Percentiles rank a stretch among this genome's conserved stretches.
phyloP scores from a whole-genome alignment of 2,888 invertebrate genomes.

The Lasius platythorax region DNA sequence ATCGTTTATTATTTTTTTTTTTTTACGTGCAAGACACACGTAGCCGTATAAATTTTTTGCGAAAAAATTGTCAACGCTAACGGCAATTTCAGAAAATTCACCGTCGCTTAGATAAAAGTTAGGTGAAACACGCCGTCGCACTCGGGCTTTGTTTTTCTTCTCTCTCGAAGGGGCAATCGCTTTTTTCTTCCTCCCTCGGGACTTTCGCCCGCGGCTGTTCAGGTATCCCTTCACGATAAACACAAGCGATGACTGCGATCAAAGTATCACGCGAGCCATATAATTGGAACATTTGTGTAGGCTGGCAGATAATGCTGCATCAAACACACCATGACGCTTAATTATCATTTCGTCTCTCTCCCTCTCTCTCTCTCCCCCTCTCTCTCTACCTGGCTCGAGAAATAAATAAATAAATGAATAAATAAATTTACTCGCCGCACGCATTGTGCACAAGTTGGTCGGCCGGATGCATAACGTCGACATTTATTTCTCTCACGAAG shows the following conservation, averaged over 20 bases:
- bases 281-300: constrained; percentile 43
- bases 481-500: constrained; percentile 48
- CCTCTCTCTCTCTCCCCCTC: not conserved
- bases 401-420: constrained; percentile 38
- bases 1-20: constrained; percentile 4
- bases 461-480: constrained; percentile 8
- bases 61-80: constrained; percentile 26
- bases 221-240: constrained; percentile 63
- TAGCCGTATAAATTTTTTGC: constrained; percentile 8
- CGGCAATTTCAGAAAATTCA: constrained; percentile 47
- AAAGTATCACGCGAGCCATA: constrained; percentile 42
- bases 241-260: constrained; percentile 60
- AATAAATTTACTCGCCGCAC: constrained; percentile 17
- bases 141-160: constrained; percentile 50
- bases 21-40: not conserved
- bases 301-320: constrained; percentile 29
- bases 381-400: not conserved
- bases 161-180: constrained; percentile 44
- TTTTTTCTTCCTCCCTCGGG: constrained; percentile 46
- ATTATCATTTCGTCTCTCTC: constrained; percentile 40
- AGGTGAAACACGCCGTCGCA: constrained; percentile 44
- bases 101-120: constrained; percentile 46
- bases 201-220: constrained; percentile 47
- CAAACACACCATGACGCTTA: constrained; percentile 31
- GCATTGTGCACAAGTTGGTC: constrained; percentile 23